Base-by-base conservation (phyloP, 2,113 vertebrate genomes). In the Rafetus swinhoei region DNA sequence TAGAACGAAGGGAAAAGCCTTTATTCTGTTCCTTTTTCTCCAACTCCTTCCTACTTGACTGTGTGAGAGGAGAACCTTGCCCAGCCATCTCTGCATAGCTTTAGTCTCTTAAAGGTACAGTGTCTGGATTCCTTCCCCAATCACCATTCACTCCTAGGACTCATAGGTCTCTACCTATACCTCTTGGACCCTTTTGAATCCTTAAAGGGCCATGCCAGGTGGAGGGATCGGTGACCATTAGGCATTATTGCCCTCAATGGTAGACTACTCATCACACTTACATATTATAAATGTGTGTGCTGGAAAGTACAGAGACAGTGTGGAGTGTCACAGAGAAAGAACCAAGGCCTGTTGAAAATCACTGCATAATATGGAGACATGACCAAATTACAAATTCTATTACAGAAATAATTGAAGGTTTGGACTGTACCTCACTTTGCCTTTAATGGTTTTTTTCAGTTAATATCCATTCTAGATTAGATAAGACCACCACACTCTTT, bases 341-440 rank as follows among this genome's bases (percentile, higher is more conserved):
- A 94, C 86, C 25, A 84, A 83, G 8, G 77, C 50, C 60, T 91
- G 54, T 82, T 81, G 59, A 69, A 86, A 92, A 92, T 91, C 53
- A 88, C 39, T 82, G 7, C 74, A 50, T 72, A 86, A 90, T 94
- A 65, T n/a, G 32, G 53, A 52, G 16, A 88, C 18, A 95, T 29
- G 29, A 94, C n/a, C 53, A 74, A 92, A 89, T 2, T 4, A 94
- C 50, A 7, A 32, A 83, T 95, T 24, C 39, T 83, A 7, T 76
- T 69, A 79, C 57, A 84, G 27, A 54, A 55, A 88, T 88, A 88
- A 95, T 50, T 90, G 74, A 83, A 60, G 54, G 93, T 93, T 90
- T 79, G 8, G 25, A 92, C 79, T 88, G 0, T 76, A 92, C 95
- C 90, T 85, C 69, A 80, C 88, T 95, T 79, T 84, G 94, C 88